These are phyloP conservation scores for Menidia menidia DNA, from an alignment of 2,797 vertebrate genomes.

Conservation along the genomic window DNA sequence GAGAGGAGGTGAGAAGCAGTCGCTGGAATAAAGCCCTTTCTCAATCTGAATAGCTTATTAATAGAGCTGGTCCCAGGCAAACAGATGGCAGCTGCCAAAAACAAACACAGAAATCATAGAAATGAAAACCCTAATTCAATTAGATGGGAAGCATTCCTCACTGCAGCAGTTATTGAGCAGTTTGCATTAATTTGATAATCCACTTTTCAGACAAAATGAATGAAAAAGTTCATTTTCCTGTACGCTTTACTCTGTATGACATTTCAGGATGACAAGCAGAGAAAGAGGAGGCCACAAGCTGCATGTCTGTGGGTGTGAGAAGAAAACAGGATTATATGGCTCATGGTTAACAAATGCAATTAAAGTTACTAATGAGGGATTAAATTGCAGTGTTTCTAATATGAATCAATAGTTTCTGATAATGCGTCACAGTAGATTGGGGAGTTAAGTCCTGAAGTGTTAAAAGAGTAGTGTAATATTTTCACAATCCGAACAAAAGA, in stretches of 20 bases:
- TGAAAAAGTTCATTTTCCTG: slow-evolving; percentile 57
- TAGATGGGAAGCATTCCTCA: slow-evolving; percentile 77
- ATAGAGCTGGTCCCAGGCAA: slow-evolving; percentile 79
- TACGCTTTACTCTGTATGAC: slow-evolving; percentile 64
- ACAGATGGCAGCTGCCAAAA: slow-evolving; percentile 84
- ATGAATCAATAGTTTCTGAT: slow-evolving; percentile 40
- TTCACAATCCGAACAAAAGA: not conserved
- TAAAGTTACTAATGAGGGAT: slow-evolving; percentile 58
- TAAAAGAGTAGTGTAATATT: slow-evolving; percentile 4
- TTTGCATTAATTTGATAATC: slow-evolving; percentile 83
- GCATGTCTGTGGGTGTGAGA: slow-evolving; percentile 58
- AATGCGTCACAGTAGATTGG: slow-evolving; percentile 6
- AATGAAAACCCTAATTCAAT: slow-evolving; percentile 81
- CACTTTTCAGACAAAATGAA: slow-evolving; percentile 67
- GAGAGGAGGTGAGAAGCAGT: slow-evolving; percentile 76
- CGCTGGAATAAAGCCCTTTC: slow-evolving; percentile 76
- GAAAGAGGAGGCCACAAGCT: slow-evolving; percentile 50
- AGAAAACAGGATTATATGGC: slow-evolving; percentile 65
- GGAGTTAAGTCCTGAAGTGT: slow-evolving; percentile 9
- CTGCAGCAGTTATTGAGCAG: slow-evolving; percentile 74
- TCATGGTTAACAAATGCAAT: slow-evolving; percentile 71
- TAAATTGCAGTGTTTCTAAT: slow-evolving; percentile 37
- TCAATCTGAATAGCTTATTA: slow-evolving; percentile 83
- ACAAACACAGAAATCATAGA: slow-evolving; percentile 80
- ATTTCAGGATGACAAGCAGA: slow-evolving; percentile 52